These are phyloP conservation scores for Dasypus novemcinctus DNA, from an alignment of 2,113 vertebrate species.

Conservation along the genomic window DNA sequence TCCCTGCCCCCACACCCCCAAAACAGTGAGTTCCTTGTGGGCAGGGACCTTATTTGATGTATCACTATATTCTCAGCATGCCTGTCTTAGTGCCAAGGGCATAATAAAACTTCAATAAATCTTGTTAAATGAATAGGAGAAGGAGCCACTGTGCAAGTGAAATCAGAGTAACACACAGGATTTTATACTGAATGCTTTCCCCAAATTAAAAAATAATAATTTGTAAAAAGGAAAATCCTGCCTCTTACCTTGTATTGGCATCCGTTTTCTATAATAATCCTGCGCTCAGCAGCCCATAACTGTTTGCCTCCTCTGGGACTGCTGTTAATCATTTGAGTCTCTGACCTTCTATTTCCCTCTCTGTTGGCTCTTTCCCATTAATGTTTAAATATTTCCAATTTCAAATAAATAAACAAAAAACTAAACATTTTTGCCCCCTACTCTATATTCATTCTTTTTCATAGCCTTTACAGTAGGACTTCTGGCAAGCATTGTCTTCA, in stretches of 20 bases:
- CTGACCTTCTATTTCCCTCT: neutral
- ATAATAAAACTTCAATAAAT: neutral
- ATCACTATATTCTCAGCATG: neutral
- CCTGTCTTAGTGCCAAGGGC: neutral
- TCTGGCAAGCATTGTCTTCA: neutral
- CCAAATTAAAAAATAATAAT: neutral
- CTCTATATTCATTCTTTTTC: neutral
- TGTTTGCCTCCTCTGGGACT: neutral
- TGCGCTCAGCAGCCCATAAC: fast-evolving
- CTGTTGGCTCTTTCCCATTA: neutral
- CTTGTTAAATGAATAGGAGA: neutral
- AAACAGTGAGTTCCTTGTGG: neutral
- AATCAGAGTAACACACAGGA: neutral
- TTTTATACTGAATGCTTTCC: neutral
- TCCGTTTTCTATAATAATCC: neutral
- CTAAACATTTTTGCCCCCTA: neutral
- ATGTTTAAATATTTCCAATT: neutral
- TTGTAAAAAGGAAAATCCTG: neutral
- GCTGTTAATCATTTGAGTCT: neutral
- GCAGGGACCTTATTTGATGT: neutral
- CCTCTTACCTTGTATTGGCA: neutral
- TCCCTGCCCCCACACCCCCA: neutral
- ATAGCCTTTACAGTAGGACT: neutral
- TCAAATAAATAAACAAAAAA: neutral
- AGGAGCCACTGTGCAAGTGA: neutral